Conservation (phyloP, 2,797 vertebrate genomes). For the Pelochelys cantorii region DNA sequence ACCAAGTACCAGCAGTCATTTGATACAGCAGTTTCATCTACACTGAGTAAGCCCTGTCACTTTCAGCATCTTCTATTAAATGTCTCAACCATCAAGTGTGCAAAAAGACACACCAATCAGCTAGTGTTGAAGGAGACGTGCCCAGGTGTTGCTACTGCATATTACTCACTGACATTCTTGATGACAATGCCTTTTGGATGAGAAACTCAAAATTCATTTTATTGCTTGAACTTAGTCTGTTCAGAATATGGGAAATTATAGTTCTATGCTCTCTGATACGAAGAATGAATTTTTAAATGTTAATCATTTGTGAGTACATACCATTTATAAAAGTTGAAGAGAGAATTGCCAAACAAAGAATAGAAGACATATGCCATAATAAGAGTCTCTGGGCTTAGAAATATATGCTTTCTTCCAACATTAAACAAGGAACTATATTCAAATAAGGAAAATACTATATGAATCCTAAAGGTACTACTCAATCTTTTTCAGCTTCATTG, state of each 20-base stretch:
- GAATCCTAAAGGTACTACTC: too few relatives aligned
- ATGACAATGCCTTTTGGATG: not conserved
- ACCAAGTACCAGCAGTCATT: not conserved
- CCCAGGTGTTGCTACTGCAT: not conserved
- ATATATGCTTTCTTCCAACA: too few relatives aligned
- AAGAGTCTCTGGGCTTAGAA: too few relatives aligned
- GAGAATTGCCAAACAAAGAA: not conserved
- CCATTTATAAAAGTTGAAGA: not conserved
- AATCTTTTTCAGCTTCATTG: too few relatives aligned
- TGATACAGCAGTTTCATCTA: not conserved
- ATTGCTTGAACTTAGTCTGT: not conserved
- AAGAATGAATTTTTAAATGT: not conserved
- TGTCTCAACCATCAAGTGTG: not conserved
- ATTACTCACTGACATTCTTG: not conserved
- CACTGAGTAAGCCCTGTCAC: not conserved
- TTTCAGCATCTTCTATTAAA: not conserved
- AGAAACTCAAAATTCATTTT: not conserved
- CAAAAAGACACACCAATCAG: not conserved
- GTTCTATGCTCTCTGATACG: not conserved
- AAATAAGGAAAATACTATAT: too few relatives aligned
- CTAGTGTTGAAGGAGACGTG: not conserved
- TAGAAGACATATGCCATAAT: too few relatives aligned
- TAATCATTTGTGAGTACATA: not conserved
- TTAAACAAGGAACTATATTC: too few relatives aligned
- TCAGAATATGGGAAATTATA: not conserved